A percentile compares a stretch with the other conserved stretches of the same genome.
phyloP scores from a whole-genome alignment of 30 jellyfish, hydroid and myxozoan genomes.

The Pelagia noctiluca region DNA sequence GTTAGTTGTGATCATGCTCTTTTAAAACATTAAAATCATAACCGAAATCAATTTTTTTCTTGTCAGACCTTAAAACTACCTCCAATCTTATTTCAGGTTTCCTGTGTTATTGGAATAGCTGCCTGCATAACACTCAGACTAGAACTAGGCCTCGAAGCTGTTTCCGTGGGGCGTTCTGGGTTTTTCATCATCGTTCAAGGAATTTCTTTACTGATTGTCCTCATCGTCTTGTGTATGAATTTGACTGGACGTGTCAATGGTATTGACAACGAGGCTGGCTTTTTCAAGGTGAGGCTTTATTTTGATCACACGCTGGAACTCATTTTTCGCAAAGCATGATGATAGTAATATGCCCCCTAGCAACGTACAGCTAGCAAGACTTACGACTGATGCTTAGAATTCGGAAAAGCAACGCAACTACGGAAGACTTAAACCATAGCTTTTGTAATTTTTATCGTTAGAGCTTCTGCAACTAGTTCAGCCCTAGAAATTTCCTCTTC shows the following conservation, averaged over 20 bases:
- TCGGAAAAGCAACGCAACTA: no score
- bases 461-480: no score
- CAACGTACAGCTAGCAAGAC: neutral
- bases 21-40: no score
- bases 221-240: constrained; percentile 18
- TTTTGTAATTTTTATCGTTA: no score
- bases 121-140: constrained; percentile 29
- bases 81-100: constrained; percentile 14
- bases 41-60: no score
- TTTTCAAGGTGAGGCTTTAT: constrained; percentile 23
- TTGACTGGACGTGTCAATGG: constrained; percentile 32
- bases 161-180: constrained; percentile 56
- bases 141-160: constrained; percentile 16
- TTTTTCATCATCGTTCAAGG: constrained; percentile 23
- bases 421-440: no score
- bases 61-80: neutral
- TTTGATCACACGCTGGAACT: no score
- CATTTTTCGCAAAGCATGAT: no score
- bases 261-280: constrained; percentile 12
- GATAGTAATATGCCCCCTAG: no score
- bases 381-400: neutral
- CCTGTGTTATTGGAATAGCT: constrained; percentile 31
- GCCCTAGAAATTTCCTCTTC: no score
- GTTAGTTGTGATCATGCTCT: no score
- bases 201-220: constrained; percentile 20